A percentile compares a stretch with the other conserved stretches of the same genome.
Evolutionary conservation across 2,797 vertebrate species (phyloP).

Genomic region (Apodemus agrarius): DNA sequence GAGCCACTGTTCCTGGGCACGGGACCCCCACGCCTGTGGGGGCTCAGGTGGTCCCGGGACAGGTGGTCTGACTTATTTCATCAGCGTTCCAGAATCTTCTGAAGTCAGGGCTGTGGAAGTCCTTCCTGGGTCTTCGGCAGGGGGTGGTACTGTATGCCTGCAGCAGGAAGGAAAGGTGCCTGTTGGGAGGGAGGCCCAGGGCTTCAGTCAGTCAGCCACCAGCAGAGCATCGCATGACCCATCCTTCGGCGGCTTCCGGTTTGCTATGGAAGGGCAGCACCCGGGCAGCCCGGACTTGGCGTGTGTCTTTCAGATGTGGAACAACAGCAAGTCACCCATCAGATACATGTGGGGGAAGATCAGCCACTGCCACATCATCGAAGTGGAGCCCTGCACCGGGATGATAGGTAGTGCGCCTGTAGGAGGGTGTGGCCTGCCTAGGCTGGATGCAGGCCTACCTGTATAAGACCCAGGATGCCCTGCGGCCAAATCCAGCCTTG

Average conservation of each 20-base stretch:
- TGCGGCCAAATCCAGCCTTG: neutral
- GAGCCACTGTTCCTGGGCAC: neutral
- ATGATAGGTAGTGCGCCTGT: conserved; percentile 88
- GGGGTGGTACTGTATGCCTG: neutral
- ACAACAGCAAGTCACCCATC: conserved; percentile 93
- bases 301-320: conserved; percentile 93
- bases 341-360: conserved; percentile 92
- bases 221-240: rapidly evolving
- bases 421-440: rapidly evolving
- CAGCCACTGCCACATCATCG: conserved; percentile 87
- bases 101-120: neutral
- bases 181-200: neutral
- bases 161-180: neutral
- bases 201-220: neutral
- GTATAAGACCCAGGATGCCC: neutral
- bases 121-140: neutral
- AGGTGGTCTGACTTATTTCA: neutral
- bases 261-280: rapidly evolving
- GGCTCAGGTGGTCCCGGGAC: neutral
- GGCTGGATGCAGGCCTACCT: neutral
- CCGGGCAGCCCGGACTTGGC: rapidly evolving
- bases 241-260: neutral
- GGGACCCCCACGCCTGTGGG: neutral
- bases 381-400: conserved; percentile 92
- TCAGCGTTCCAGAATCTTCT: neutral